Conservation (phyloP, 2,113 vertebrate species). For the Varanus salvator region DNA sequence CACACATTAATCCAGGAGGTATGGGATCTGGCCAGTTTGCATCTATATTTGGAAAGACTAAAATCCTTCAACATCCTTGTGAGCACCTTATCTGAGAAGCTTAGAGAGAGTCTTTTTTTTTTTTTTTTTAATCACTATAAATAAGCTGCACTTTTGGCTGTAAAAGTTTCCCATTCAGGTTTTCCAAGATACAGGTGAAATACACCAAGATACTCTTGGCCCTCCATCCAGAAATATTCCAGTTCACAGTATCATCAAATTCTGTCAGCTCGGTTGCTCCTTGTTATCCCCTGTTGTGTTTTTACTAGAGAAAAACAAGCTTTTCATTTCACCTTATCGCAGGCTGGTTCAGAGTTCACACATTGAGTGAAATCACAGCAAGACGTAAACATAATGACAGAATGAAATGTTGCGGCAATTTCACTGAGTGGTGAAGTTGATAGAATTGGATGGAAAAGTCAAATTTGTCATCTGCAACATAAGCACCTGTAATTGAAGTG, state of each 20-base stretch:
- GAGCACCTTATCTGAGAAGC: too few species aligned
- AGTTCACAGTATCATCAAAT: background rate
- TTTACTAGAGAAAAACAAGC: background rate
- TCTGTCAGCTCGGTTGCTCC: background rate
- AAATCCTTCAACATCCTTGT: too few species aligned
- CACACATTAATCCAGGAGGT: too few species aligned
- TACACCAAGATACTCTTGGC: background rate
- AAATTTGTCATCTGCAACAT: slow-evolving; percentile 32
- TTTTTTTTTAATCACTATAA: too few species aligned
- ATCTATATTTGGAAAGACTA: too few species aligned
- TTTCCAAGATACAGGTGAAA: background rate
- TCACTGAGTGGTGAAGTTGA: background rate
- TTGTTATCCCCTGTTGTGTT: background rate
- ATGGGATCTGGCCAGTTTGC: too few species aligned
- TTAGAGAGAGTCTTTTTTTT: too few species aligned
- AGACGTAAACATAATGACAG: background rate
- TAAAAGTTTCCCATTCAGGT: background rate
- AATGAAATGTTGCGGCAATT: background rate
- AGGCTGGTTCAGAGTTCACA: background rate
- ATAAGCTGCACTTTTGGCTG: background rate
- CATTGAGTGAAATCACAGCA: rapidly evolving
- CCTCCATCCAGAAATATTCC: background rate
- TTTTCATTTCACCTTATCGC: background rate
- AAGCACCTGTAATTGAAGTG: slow-evolving; percentile 46
- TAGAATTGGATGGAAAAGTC: background rate